Evolutionary conservation across 1,140 invertebrate genomes (phyloP), one percentile per base, ranked within the genome.

Genomic region (Caenorhabditis brenneri): DNA sequence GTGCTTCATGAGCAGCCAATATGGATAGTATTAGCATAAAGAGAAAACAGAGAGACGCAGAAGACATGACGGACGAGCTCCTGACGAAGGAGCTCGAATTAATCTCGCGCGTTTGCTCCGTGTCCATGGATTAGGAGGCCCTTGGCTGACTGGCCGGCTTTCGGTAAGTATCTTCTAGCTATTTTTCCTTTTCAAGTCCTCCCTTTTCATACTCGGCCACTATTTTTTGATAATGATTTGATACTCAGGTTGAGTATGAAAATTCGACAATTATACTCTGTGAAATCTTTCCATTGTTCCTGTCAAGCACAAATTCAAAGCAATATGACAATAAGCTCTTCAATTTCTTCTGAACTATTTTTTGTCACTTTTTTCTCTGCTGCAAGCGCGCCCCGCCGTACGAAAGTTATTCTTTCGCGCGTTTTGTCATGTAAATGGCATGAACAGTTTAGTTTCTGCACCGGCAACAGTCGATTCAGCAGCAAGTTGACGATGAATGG

Each of bases 391-490:
- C 60, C 19, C 31, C n/a, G 19, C 22, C 31, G 60, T 12, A 65
- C 33, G 3, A 22, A 12, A 0, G 4, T 29, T 15, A n/a, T 58
- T 58, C 36, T 65, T 65, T 33, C 31, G 31, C 60, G 31, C 60
- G 60, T 36, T 65, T 58, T 36, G 60, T 65, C 60, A 65, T 65
- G 60, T 19, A 65, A 65, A 65, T 65, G 33, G 31, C 33, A 15
- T n/a, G 16, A 19, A n/a, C 4, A 27, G 12, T 16, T 29, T 29
- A 15, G 31, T 65, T 36, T 15, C 60, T n/a, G 60, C 60, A 65
- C 60, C 60, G 60, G 15, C 24, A 51, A n/a, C 15, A 58, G 24
- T 58, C 24, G 19, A 58, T 58, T 29, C 55, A 58, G 27, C 55
- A 29, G 10, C 24, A 58, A 58, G 9, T 58, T 58, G 55, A 58